Base-by-base conservation (phyloP, 2,888 invertebrate species). In the Lithophane socia region DNA sequence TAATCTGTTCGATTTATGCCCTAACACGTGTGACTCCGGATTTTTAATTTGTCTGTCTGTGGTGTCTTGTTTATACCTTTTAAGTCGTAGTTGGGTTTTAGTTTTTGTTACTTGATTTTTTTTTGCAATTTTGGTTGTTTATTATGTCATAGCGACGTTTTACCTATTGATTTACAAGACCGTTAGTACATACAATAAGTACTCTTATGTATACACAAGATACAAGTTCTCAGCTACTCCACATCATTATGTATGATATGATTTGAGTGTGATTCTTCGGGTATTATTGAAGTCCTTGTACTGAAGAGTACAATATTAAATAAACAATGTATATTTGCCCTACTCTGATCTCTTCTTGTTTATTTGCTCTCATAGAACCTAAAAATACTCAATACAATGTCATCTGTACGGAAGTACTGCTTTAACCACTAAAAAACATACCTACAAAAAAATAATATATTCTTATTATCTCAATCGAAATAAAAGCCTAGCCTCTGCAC, bases 241-340 rank as follows among this genome's bases (percentile, higher is more conserved):
- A 12, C 9, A n/a, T n/a, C 5, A 42, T 18, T 69, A 12, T 5
- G 4, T 37, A 37, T 5, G 37, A 37, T 5, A 37, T 5, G 37
- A 37, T 24, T 60, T 47, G 29, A 61, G 29, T 29, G 21, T 21
- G 2, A 60, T 61, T 70, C 16, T 21, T 16, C 5, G 21, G 9
- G 21, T 70, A 29, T 60, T 37, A 42, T 49, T 66, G 24, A 18
- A 52, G 18, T 66, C 24, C 42, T 37, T 18, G 42, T 12, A 42
- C 24, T 52, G 24, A 65, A 42, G 42, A 65, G 5, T 24, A 71
- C 21, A 29, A 61, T 70, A 47, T n/a, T 44, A 29, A 71, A 63
- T 37, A 29, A 63, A 47, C 10, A 44, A 47, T 63, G 12, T 16
- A 71, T 16, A 52, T 52, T 72, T 63, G 18, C 52, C 18, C 24